Percentiles rank a stretch among this genome's conserved stretches.
Conservation (phyloP, 2,113 vertebrate genomes). For the Maccullochella peelii region DNA sequence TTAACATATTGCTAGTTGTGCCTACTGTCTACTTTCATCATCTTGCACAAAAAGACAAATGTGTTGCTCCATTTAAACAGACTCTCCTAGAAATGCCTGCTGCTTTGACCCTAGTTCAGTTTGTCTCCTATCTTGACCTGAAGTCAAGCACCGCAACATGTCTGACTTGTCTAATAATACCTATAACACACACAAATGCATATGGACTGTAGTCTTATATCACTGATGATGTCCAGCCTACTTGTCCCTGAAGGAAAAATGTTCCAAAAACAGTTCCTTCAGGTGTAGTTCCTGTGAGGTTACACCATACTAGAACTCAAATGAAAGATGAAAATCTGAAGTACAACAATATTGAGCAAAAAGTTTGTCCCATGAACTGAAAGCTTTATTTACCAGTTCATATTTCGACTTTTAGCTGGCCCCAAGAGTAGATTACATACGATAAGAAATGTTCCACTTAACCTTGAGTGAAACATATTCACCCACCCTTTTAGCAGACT, state of each 20-base stretch:
- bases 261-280: not conserved
- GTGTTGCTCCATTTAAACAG: not conserved
- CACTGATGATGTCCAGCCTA: not conserved
- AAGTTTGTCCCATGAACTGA: not conserved
- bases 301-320: not conserved
- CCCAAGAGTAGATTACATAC: not conserved
- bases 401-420: not conserved
- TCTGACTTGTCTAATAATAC: not conserved
- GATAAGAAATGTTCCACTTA: not conserved
- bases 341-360: not conserved
- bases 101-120: not conserved
- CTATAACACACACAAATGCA: not conserved
- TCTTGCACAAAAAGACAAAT: not conserved
- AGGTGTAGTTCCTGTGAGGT: not conserved
- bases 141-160: not conserved
- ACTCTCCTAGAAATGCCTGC: not conserved
- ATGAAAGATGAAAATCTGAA: not conserved
- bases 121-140: not conserved
- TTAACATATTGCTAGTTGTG: not conserved
- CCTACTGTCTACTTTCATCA: not conserved
- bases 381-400: not conserved
- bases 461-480: conserved; percentile 27
- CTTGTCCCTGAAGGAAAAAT: not conserved
- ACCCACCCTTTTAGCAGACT: not conserved
- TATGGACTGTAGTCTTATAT: not conserved